Base-by-base conservation (phyloP, 2,797 vertebrate genomes). In the Anableps anableps region DNA sequence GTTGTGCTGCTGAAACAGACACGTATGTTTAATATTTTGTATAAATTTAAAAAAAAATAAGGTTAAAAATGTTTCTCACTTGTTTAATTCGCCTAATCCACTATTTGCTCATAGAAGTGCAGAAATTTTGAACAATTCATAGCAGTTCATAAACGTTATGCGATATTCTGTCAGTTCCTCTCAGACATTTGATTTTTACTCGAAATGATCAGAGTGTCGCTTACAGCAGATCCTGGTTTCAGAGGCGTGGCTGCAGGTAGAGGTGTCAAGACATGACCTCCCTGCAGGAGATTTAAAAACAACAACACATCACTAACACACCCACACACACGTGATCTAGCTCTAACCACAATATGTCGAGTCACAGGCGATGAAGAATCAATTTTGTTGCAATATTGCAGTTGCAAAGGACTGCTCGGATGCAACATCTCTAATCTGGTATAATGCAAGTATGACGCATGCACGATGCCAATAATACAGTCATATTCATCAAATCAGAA, bases 151-250 rank as follows among this genome's bases (percentile, higher is more conserved):
- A 45, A 45, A 71, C 5, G 31, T 48, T 48, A 7, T 6, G 29
- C 47, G 34, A 50, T 17, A 58, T 58, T 36, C 23, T 43, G 10
- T 58, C 7, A 58, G 23, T 72, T 47, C 8, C 6, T 43, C 5
- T 64, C 17, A 21, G 34, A 36, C 8, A 36, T 64, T 64, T 36
- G 10, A 6, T 10, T 41, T 36, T 38, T 29, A 58, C 19, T 78
- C 34, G 29, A 51, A 26, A 72, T 48, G 34, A 36, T 74, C 10
- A 60, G 6, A 1, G 10, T 19, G 76, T 75, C 34, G 92, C 96
- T 96, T 86, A 97, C 96, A 58, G 96, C 96, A 11, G 96, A 96
- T 82, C 96, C 96, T 11, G 96, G 96, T 88, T 97, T 97, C 80
- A 97, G 90, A 0, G 96, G 94, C 0, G 94, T 97, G 66, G 96